Evolutionary conservation across 2,797 vertebrate genomes (phyloP).

Genomic region (Artibeus lituratus): DNA sequence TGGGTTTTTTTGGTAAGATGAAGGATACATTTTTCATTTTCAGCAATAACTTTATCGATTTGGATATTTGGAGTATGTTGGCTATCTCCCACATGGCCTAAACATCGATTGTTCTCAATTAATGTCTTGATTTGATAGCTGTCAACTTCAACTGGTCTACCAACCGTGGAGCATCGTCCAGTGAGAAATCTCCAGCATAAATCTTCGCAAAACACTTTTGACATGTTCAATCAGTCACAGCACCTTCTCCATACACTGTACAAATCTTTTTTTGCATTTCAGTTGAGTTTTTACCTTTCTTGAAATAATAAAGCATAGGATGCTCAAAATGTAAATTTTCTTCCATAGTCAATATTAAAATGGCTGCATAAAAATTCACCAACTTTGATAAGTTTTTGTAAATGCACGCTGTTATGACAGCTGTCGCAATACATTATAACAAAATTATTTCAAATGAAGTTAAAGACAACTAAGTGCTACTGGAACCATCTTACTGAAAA

Average conservation of each 20-base stretch:
- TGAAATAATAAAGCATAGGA: background rate
- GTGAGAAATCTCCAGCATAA: background rate
- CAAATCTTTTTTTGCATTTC: background rate
- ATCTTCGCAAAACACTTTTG: background rate
- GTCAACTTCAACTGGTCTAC: background rate
- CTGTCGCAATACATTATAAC: background rate
- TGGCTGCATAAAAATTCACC: background rate
- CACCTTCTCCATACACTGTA: background rate
- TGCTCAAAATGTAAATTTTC: background rate
- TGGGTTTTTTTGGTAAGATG: background rate
- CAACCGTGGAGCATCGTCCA: too few species aligned
- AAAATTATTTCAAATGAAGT: background rate
- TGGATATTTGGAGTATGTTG: background rate
- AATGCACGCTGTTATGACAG: background rate
- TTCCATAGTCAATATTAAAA: background rate
- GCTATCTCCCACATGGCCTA: background rate
- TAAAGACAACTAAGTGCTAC: background rate
- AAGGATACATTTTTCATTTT: background rate
- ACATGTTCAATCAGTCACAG: background rate
- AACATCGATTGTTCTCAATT: background rate
- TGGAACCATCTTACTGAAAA: background rate
- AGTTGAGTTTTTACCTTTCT: background rate
- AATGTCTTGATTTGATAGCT: background rate
- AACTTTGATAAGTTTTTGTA: background rate
- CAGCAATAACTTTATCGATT: background rate